Base-by-base conservation (phyloP, 1,140 invertebrate genomes). In the Formica selysi region DNA sequence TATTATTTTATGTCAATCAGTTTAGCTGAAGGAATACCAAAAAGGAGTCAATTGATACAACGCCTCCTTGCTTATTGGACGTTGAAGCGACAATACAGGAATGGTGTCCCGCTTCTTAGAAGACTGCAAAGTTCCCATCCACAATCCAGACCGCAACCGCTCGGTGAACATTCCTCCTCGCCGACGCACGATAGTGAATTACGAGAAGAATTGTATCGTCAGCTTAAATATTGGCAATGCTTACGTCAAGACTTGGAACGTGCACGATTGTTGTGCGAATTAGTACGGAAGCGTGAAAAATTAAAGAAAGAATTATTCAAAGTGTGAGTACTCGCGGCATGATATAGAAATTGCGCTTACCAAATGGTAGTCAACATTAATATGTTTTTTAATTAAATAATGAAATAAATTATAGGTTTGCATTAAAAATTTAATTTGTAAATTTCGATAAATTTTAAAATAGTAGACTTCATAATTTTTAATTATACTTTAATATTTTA, bases 221-320 rank as follows among this genome's bases (percentile, higher is more conserved):
- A 99, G 91, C 95, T 99, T 0, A 99, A 99, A 93, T 99, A 99
- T 93, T 99, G 98, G 98, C 98, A 99, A 92, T 97, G 98, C 91
- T 95, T 99, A 87, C 96, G 99, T 7, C 99, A 99, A 93, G 99
- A 99, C 95, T 95, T 99, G 61, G 99, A 99, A 95, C 96, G 98
- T 85, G 98, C 98, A 5, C 96, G 99, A 90, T 95, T 99, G 26
- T 96, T 99, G 0, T 99, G 99, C 93, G 99, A 99, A 95, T 95
- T 99, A 78, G 98, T 99, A 8, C 96, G 99, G 22, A 99, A 99
- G 94, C 96, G 99, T 62, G 99, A 99, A 95, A 99, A 99, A 94
- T 95, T 98, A 2, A 99, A 99, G 95, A 97, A 98, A 83, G 98
- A 99, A 95, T 96, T 97, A 89, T 97, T 98, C 10, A 97, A 97